Conservation (phyloP, 2,888 invertebrate genomes). For the Liposcelis brunnea region DNA sequence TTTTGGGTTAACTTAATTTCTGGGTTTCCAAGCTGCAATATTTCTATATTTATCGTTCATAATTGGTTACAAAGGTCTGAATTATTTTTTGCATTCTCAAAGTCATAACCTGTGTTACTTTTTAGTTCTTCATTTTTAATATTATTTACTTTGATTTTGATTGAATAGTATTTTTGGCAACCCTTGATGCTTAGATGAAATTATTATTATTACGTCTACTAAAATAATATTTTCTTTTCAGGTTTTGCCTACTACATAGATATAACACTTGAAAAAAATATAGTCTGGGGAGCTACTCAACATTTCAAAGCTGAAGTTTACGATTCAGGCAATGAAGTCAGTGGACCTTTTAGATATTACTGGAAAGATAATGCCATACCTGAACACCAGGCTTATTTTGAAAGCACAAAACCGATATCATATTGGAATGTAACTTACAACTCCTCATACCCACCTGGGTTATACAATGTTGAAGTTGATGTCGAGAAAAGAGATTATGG, state of each 20-base stretch:
- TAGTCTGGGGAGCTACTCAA: conserved; percentile 52
- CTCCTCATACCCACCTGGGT: conserved; percentile 34
- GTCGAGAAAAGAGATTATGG: conserved; percentile 26
- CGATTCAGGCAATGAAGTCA: conserved; percentile 23
- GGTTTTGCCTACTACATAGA: conserved; percentile 27
- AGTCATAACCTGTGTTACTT: too few species aligned
- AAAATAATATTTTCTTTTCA: too few species aligned
- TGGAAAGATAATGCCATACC: conserved; percentile 45
- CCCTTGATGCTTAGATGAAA: too few species aligned
- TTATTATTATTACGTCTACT: too few species aligned
- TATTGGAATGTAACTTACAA: conserved; percentile 46
- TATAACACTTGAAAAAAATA: conserved; percentile 44
- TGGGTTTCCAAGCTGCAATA: too few species aligned
- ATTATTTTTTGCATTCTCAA: too few species aligned
- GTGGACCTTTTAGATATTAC: conserved; percentile 33
- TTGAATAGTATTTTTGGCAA: too few species aligned
- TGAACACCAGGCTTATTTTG: conserved; percentile 24
- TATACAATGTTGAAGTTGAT: conserved; percentile 38
- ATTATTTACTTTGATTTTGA: too few species aligned
- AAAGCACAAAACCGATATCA: conserved; percentile 32
- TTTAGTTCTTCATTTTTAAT: too few species aligned
- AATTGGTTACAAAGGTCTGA: too few species aligned
- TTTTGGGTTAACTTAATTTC: too few species aligned
- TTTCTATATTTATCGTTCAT: too few species aligned
- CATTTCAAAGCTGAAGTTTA: conserved; percentile 45